A percentile compares a stretch with the other conserved stretches of the same genome.
Conservation (phyloP, 2,888 invertebrate genomes). For the Caenorhabditis afra region DNA sequence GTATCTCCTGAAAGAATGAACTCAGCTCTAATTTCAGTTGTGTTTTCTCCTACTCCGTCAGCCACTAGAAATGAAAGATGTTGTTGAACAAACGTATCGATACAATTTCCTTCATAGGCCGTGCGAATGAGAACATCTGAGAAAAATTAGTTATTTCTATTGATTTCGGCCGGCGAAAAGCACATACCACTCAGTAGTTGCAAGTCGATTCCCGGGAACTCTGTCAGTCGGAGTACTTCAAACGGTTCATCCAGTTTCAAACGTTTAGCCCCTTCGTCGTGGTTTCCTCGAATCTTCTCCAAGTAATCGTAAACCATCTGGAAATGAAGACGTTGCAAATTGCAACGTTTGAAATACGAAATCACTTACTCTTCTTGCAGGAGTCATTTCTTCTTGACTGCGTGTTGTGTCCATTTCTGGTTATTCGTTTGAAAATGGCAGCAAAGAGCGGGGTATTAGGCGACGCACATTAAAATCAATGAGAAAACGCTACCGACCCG, state of each 20-base stretch:
- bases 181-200: conserved; percentile 26
- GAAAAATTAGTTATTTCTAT: not conserved
- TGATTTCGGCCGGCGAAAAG: not conserved
- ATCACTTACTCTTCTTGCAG: conserved; percentile 14
- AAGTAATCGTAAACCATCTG: conserved; percentile 15
- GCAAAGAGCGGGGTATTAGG: not conserved
- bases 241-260: not conserved
- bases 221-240: not conserved
- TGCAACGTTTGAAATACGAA: too few relatives aligned
- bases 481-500: not conserved
- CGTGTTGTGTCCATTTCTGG: too few relatives aligned
- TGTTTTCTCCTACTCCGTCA: conserved; percentile 15
- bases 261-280: not conserved
- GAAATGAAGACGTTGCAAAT: not conserved
- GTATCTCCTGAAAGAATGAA: conserved; percentile 30
- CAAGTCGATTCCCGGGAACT: conserved; percentile 17
- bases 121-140: conserved; percentile 27
- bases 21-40: too few relatives aligned
- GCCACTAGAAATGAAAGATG: conserved; percentile 20
- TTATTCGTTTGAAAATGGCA: not conserved
- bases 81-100: conserved; percentile 14
- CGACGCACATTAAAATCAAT: not conserved
- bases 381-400: too few relatives aligned
- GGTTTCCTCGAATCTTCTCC: conserved; percentile 1
- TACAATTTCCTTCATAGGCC: conserved; percentile 23